Evolutionary conservation across 2,113 vertebrate genomes (phyloP).

Genomic region (human (Homo sapiens)): DNA sequence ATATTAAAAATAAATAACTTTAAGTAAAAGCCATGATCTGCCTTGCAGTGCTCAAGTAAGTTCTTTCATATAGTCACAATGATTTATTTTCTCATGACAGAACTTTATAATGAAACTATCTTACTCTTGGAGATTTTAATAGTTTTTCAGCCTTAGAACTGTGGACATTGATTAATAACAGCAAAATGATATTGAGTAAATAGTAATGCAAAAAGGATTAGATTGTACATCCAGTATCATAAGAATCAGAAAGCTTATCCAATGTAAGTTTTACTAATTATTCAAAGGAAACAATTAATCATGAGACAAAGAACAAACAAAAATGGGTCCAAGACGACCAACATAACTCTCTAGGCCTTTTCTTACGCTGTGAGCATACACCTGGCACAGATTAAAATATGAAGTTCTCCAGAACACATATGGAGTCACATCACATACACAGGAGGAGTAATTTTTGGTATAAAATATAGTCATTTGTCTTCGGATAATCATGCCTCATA

Average conservation of each 20-base stretch:
- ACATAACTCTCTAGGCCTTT: background rate
- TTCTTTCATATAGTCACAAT: background rate
- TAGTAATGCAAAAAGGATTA: background rate
- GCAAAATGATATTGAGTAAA: background rate
- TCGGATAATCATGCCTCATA: background rate
- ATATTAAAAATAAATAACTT: background rate
- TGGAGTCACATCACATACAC: background rate
- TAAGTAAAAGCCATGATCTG: background rate
- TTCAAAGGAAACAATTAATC: background rate
- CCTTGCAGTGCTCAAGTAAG: background rate
- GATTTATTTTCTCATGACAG: background rate
- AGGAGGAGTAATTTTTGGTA: background rate
- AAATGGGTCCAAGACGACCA: background rate
- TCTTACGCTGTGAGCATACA: background rate
- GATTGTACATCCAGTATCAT: background rate
- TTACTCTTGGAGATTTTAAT: background rate
- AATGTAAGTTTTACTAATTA: constrained; percentile 4
- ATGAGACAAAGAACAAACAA: background rate
- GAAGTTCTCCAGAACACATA: background rate
- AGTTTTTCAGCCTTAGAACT: background rate
- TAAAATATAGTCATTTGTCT: background rate
- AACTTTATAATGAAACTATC: constrained; percentile 11
- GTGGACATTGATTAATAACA: background rate
- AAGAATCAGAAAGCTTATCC: background rate
- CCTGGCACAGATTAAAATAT: background rate